These are phyloP conservation scores for Penelope pileata DNA, from an alignment of 2,113 vertebrate species.

Conservation along the genomic window DNA sequence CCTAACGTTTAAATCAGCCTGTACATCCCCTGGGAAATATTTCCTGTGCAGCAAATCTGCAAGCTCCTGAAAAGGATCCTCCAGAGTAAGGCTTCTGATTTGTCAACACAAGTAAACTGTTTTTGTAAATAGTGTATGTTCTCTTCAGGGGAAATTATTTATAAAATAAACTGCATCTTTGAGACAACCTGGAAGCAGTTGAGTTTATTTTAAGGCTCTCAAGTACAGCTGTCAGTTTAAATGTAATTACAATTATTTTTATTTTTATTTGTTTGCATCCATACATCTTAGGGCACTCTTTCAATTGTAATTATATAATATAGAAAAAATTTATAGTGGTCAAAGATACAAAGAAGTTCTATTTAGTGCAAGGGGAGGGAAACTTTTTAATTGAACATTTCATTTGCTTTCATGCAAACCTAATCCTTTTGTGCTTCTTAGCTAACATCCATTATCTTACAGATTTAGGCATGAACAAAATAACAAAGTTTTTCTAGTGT, in stretches of 20 bases:
- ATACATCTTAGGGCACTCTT: background rate
- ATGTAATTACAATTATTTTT: background rate
- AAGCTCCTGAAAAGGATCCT: background rate
- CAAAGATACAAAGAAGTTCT: background rate
- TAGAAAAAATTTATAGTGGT: background rate
- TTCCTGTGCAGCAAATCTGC: background rate
- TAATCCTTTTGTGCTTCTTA: background rate
- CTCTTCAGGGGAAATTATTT: background rate
- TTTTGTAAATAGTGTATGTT: background rate
- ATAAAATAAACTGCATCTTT: background rate
- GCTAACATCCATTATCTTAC: background rate
- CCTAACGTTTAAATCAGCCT: constrained; percentile 54
- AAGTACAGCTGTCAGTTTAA: background rate
- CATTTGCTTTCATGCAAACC: background rate
- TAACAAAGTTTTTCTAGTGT: background rate
- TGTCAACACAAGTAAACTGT: background rate
- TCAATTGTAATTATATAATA: background rate
- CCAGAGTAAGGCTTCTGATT: background rate
- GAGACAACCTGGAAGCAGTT: background rate
- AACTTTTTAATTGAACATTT: background rate
- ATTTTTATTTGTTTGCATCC: background rate
- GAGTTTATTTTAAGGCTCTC: background rate
- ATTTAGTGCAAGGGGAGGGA: background rate
- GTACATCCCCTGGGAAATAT: background rate
- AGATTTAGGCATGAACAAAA: background rate